Percentiles rank a stretch among this genome's conserved stretches.
These are phyloP conservation scores for Papilio demoleus DNA, from an alignment of 2,888 invertebrate species.

Conservation along the genomic window DNA sequence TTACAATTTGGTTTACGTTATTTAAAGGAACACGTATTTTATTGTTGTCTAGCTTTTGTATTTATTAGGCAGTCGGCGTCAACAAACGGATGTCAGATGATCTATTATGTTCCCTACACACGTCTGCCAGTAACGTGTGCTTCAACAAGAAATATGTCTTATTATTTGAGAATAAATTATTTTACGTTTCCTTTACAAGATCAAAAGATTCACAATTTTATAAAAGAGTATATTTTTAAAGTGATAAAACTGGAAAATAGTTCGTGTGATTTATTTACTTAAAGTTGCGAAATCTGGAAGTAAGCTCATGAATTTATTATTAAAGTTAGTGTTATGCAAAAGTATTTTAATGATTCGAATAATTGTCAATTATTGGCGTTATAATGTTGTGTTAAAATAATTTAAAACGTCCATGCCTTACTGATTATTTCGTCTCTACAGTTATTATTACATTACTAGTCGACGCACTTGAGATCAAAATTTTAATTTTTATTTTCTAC, in stretches of 20 bases:
- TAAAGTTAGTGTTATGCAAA: too few relatives aligned
- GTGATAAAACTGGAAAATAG: conserved; percentile 13
- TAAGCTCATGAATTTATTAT: too few relatives aligned
- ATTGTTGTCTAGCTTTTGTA: conserved; percentile 48
- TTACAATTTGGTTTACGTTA: background rate
- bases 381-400: too few relatives aligned
- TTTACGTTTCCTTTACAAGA: background rate
- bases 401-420: too few relatives aligned
- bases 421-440: too few relatives aligned
- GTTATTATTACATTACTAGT: too few relatives aligned
- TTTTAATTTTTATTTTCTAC: too few relatives aligned
- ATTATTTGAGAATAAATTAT: conserved; percentile 42
- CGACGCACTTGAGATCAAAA: too few relatives aligned
- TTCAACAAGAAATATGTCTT: conserved; percentile 44
- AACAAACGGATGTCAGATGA: conserved; percentile 69
- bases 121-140: conserved; percentile 66
- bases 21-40: conserved; percentile 42
- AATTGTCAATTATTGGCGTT: too few relatives aligned
- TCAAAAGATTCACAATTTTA: conserved; percentile 21
- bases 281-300: background rate
- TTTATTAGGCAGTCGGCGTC: conserved; percentile 69
- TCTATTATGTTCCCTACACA: conserved; percentile 70
- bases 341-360: too few relatives aligned
- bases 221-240: background rate
- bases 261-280: background rate